Conservation (phyloP, 2,113 vertebrate genomes). For the Zosterops lateralis region DNA sequence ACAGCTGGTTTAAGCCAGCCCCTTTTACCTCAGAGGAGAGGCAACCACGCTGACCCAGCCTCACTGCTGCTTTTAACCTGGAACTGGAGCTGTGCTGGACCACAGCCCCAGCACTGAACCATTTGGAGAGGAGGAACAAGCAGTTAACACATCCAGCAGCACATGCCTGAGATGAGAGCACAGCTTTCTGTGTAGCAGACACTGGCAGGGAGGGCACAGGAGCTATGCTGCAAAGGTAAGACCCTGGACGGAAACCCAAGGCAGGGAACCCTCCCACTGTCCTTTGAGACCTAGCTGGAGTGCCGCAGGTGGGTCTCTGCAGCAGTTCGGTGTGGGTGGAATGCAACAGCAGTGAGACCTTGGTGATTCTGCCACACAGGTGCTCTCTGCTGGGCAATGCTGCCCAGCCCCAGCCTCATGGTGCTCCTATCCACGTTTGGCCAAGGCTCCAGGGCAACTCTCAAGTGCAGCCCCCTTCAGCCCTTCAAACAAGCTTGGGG, state of each 20-base stretch:
- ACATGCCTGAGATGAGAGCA: accelerated
- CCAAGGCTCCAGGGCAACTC: not conserved
- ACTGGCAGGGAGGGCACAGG: not conserved
- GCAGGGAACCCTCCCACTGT: not conserved
- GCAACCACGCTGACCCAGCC: accelerated
- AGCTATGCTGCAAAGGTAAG: not conserved
- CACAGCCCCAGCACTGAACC: accelerated
- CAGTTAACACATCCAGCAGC: accelerated
- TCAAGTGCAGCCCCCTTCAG: accelerated
- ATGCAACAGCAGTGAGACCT: accelerated
- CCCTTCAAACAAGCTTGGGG: accelerated
- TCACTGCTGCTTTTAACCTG: not conserved
- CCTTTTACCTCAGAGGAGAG: not conserved
- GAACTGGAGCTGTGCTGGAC: accelerated
- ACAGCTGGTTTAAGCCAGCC: not conserved
- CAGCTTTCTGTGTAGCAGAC: not conserved
- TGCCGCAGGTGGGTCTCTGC: accelerated
- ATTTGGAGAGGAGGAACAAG: accelerated
- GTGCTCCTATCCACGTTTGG: too few species aligned
- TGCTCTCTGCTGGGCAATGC: not conserved
- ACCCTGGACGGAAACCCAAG: not conserved
- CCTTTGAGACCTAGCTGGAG: accelerated
- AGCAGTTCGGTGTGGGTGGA: accelerated
- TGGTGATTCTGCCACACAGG: accelerated
- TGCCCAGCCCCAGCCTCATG: accelerated